Base-by-base conservation (phyloP, 1,140 invertebrate species). In the Anastatus disparis region DNA sequence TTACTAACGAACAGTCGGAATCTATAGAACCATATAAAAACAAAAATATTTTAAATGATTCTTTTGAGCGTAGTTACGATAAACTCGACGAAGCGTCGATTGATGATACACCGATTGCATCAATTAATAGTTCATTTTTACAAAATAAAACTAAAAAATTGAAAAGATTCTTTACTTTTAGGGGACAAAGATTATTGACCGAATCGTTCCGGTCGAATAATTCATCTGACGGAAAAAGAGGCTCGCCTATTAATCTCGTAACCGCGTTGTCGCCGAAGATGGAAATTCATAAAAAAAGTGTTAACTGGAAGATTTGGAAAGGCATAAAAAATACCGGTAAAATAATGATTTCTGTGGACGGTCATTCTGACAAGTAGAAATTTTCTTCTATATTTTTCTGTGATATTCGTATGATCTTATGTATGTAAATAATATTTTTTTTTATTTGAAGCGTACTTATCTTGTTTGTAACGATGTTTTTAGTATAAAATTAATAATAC, bases 251-350 rank as follows among this genome's bases (percentile, higher is more conserved):
- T 42, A 62, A 46, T 15, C 8, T 56, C 6, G 22, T 48, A 12
- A 64, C 56, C 29, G 12, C 29, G 15, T 38, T 24, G 35, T 40
- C 35, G 24, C 29, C 42, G 20, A n/a, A 44, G 13, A 56, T n/a
- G 20, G 40, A 64, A 50, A 48, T 17, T 27, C 63, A 35, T 56
- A 63, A 24, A 24, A 64, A 42, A 31, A 12, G 38, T 17, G 29
- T 58, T 63, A 64, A 64, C 27, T 70, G 68, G 68, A 70, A 70
- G 24, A 56, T 70, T 9, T 70, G 68, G 68, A 64, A 64, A 46
- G 38, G 58, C 15, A 58, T 29, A 22, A 70, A 64, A 12, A 58
- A 38, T 48, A 56, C 20, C 22, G 68, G 68, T 46, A 70, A 70
- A 70, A 26, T 70, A 31, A 70, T 40, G 7, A 56, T 70, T 56